Percentiles rank a stretch among this genome's conserved stretches.
These are phyloP conservation scores for Formica aserva DNA, from an alignment of 2,888 invertebrate genomes.

Conservation along the genomic window DNA sequence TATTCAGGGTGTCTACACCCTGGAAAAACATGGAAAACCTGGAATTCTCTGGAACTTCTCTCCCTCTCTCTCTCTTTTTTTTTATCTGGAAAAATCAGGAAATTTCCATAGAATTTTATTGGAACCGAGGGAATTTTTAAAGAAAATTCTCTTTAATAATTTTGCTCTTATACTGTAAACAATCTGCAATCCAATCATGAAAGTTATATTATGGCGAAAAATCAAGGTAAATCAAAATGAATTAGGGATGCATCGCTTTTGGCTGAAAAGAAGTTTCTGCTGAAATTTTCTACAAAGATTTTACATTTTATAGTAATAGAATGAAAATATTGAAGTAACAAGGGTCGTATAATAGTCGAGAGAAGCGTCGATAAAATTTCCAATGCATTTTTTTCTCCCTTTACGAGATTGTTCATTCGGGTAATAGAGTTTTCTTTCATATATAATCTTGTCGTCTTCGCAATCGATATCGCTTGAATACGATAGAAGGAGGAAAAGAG, in stretches of 20 bases:
- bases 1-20: too few relatives aligned
- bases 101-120: too few relatives aligned
- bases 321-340: conserved; percentile 12
- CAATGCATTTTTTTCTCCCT: not conserved
- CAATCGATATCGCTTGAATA: conserved; percentile 62
- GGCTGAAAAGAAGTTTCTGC: not conserved
- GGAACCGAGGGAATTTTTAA: too few relatives aligned
- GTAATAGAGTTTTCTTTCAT: conserved; percentile 35
- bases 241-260: not conserved
- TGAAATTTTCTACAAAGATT: not conserved
- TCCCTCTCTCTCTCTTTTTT: too few relatives aligned
- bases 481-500: too few relatives aligned
- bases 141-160: too few relatives aligned
- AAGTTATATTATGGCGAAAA: not conserved
- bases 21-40: too few relatives aligned
- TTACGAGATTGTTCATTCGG: not conserved
- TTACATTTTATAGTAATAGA: not conserved
- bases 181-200: not conserved
- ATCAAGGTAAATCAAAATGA: not conserved
- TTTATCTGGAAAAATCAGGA: too few relatives aligned
- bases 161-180: too few relatives aligned
- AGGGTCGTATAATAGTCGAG: not conserved
- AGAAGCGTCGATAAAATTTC: not conserved
- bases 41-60: too few relatives aligned
- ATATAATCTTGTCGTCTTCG: conserved; percentile 30